These are phyloP conservation scores for Agrochola lychnidis DNA, from an alignment of 2,888 invertebrate species.

Conservation along the genomic window DNA sequence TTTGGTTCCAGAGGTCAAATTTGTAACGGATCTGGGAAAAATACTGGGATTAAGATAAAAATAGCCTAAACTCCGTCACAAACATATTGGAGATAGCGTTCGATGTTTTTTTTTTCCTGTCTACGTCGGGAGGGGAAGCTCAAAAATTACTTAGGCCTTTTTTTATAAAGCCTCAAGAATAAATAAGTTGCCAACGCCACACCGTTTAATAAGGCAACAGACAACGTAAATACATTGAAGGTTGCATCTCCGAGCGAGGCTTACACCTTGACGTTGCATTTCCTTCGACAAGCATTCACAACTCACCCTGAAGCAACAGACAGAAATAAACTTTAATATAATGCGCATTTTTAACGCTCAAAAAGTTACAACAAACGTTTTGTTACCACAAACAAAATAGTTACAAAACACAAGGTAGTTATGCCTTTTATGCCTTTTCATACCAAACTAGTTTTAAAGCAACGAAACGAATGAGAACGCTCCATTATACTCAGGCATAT, in stretches of 20 bases:
- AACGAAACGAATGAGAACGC: conserved; percentile 29
- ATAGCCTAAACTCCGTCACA: background rate
- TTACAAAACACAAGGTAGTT: conserved; percentile 30
- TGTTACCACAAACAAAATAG: conserved; percentile 35
- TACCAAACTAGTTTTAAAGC: conserved; percentile 43
- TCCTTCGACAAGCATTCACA: conserved; percentile 1
- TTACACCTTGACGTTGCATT: conserved; percentile 27
- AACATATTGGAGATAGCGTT: background rate
- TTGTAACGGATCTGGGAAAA: background rate
- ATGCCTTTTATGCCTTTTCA: conserved; percentile 42
- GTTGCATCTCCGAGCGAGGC: conserved; percentile 15
- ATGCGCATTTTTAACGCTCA: conserved; percentile 17
- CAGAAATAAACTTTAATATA: conserved; percentile 4
- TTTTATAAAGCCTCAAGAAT: background rate
- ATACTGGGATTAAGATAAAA: background rate
- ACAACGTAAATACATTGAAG: conserved; percentile 21
- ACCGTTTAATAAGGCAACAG: conserved; percentile 6
- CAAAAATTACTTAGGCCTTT: background rate
- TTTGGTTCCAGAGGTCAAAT: background rate
- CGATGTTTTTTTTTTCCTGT: background rate
- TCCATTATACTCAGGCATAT: conserved; percentile 40
- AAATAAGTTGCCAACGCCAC: background rate
- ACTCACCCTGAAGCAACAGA: conserved; percentile 8
- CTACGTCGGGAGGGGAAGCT: background rate
- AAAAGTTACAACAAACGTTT: conserved; percentile 23